Base-by-base conservation (phyloP, 2,888 invertebrate species). In the Periphyllus acericola region DNA sequence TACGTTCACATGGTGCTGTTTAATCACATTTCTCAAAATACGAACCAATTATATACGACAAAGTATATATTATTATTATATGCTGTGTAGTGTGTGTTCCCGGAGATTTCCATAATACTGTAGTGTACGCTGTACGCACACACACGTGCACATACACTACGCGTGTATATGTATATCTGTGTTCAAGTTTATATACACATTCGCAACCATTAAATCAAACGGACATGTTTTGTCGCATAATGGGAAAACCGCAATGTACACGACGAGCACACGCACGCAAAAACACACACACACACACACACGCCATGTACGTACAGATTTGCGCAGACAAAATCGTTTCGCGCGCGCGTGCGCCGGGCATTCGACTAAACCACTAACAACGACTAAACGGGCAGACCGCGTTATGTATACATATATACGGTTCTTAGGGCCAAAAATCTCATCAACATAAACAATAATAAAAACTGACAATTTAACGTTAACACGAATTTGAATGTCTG, bases 361-460 rank as follows among this genome's bases (percentile, higher is more conserved):
- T 17, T 19, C 29, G n/a, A 60, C 36, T 34, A 25, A 40, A 19
- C 29, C n/a, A n/a, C n/a, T n/a, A n/a, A n/a, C n/a, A n/a, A n/a
- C 29, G n/a, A 60, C 36, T 34, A 25, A 40, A 19, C 29, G 52
- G 19, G 11, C 46, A 8, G 68, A 25, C 3, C n/a, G 14, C 81
- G 19, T 9, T 40, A 1, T 29, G 40, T 40, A 40, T n/a, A 25
- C 55, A 6, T 80, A 17, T 60, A 60, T 34, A 34, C 52, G 21
- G 36, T 55, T 72, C 40, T 80, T 72, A 71, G 29, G 86, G 79
- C 80, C 68, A 80, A 87, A 87, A 60, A 81, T 81, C 74, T 87
- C 86, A 80, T 86, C 87, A 81, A 81, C 87, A 87, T 81, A 81
- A 87, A 87, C 81, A 87, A 81, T 74, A 81, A 87, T 87, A 87